Base-by-base conservation (phyloP, 1,140 invertebrate species). In the Aphidius gifuensis region DNA sequence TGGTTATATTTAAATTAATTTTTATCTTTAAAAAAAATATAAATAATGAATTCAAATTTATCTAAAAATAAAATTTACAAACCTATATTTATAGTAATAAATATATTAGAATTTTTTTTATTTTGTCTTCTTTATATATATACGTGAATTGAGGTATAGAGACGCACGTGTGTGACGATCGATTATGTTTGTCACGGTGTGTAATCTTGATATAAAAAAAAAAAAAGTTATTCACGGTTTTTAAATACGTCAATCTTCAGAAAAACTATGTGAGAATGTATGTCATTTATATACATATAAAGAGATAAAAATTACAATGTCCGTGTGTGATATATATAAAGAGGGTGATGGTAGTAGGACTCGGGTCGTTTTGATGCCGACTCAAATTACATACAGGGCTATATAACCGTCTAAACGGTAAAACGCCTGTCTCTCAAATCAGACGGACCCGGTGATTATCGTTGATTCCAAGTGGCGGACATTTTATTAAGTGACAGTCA, bases 381-480 rank as follows among this genome's bases (percentile, higher is more conserved):
- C 49, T 66, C 46, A 66, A 66, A 66, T 63, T 66, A 66, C 50
- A 66, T 54, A 63, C 43, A 32, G 38, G 23, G 9, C 38, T 46
- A 44, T 61, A 57, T 64, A 60, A 53, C 61, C 53, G 61, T 62
- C 64, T 71, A 72, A 73, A 55, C 66, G 47, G 51, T 65, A 69
- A 72, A 71, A 60, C 64, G 67, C 46, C 65, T 69, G 70, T 70
- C 65, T 61, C 66, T 73, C 71, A 71, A 66, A 65, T 64, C 57
- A 51, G 64, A 50, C 56, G 55, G 49, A 69, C 61, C 60, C 68
- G 62, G 68, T 70, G 67, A 76, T 75, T 72, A 72, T 65, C 32
- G 23, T 50, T 57, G 63, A 65, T 67, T 61, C 55, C 11, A 16
- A 58, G 42, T 66, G 62, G 53, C 59, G 67, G 66, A 69, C 68